These are phyloP conservation scores for Lobophora halterata DNA, from an alignment of 2,888 invertebrate species.

Conservation along the genomic window DNA sequence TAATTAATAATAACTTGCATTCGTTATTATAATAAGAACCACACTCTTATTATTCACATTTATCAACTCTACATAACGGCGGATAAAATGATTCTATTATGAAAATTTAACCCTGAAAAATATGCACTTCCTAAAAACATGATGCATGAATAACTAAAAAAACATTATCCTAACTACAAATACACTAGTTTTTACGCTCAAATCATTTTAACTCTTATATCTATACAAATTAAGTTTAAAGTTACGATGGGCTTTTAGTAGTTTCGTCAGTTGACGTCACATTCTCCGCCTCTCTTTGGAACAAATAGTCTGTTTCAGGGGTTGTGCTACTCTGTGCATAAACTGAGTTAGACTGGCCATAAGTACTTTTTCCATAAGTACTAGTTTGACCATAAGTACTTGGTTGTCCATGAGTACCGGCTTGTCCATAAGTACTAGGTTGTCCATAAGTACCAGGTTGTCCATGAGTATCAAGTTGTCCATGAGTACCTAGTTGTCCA, in stretches of 20 bases:
- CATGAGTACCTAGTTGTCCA: conserved; percentile 11
- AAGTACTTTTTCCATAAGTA: conserved; percentile 28
- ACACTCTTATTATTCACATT: too few relatives aligned
- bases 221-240: neutral
- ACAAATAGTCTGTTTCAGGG: conserved; percentile 78
- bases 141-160: too few relatives aligned
- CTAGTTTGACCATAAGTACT: conserved; percentile 25
- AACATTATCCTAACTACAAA: too few relatives aligned
- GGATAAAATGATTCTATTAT: too few relatives aligned
- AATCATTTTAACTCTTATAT: too few relatives aligned
- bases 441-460: conserved; percentile 33
- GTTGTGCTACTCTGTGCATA: conserved; percentile 56
- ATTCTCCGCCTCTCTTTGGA: conserved; percentile 71
- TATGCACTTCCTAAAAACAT: too few relatives aligned
- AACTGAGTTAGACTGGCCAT: conserved; percentile 17
- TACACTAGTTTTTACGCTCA: too few relatives aligned
- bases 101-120: too few relatives aligned
- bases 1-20: too few relatives aligned
- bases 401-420: conserved; percentile 24
- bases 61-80: too few relatives aligned
- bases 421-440: conserved; percentile 23
- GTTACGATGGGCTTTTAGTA: conserved; percentile 55
- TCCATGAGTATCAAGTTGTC: conserved; percentile 29
- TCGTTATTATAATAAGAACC: too few relatives aligned
- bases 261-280: conserved; percentile 63